Percentiles rank a stretch among this genome's conserved stretches.
These are phyloP conservation scores for Labeo calbasu DNA, from an alignment of 2,797 vertebrate genomes.

Conservation along the genomic window DNA sequence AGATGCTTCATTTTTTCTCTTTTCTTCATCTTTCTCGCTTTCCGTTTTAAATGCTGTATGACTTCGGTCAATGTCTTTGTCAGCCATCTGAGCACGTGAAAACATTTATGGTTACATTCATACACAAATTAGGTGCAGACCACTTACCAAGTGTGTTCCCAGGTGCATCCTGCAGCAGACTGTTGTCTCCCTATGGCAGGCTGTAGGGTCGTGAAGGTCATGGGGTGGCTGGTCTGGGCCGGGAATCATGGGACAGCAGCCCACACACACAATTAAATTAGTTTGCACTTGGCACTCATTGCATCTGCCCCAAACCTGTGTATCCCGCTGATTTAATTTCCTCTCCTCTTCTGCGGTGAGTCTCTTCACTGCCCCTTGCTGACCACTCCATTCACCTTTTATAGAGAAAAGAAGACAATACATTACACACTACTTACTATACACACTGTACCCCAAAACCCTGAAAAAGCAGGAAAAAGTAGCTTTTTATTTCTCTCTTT, in stretches of 20 bases:
- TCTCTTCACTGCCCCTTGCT: constrained; percentile 47
- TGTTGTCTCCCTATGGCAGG: constrained; percentile 32
- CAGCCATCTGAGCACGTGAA: background rate
- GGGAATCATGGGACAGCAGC: constrained; percentile 59
- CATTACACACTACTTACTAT: background rate
- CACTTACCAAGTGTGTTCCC: constrained; percentile 18
- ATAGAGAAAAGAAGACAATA: background rate
- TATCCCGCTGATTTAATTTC: constrained; percentile 77
- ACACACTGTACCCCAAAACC: background rate
- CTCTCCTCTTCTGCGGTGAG: constrained; percentile 69
- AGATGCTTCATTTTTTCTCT: background rate
- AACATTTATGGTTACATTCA: background rate
- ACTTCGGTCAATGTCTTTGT: background rate
- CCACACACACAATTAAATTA: constrained; percentile 66
- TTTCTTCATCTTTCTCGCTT: background rate
- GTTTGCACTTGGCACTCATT: constrained; percentile 62
- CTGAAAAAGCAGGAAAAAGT: background rate
- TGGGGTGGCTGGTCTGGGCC: constrained; percentile 40
- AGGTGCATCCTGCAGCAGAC: constrained; percentile 25
- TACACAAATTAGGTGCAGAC: constrained; percentile 24
- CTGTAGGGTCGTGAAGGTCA: constrained; percentile 9
- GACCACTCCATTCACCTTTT: constrained; percentile 37
- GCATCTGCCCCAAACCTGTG: constrained; percentile 69
- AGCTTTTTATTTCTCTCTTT: background rate
- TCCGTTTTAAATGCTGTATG: background rate